These are phyloP conservation scores for Eulemur mongoz DNA, from an alignment of 2,797 vertebrate genomes.

Conservation along the genomic window DNA sequence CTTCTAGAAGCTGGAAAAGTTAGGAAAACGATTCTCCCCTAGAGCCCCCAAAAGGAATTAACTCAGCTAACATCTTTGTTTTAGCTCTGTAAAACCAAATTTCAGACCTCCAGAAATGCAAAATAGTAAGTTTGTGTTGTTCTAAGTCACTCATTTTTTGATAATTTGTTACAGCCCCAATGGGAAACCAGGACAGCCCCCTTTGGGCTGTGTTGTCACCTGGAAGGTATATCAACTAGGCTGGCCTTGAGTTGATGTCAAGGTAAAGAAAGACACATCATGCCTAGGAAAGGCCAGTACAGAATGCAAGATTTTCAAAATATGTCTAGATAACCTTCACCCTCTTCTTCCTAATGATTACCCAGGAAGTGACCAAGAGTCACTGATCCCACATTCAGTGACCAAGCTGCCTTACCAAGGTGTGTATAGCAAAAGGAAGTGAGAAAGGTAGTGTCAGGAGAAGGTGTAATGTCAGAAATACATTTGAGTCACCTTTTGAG, in stretches of 20 bases:
- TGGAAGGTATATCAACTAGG: not conserved
- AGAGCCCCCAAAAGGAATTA: not conserved
- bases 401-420: not conserved
- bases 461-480: not conserved
- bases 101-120: not conserved
- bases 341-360: not conserved
- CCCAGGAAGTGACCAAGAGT: not conserved
- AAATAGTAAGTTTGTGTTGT: not conserved
- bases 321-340: not conserved
- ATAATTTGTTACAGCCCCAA: not conserved
- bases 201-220: not conserved
- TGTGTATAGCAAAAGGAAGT: not conserved
- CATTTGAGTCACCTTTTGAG: not conserved
- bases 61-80: not conserved
- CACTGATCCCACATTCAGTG: not conserved
- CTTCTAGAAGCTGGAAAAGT: not conserved
- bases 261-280: not conserved
- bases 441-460: not conserved
- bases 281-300: not conserved
- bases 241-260: not conserved
- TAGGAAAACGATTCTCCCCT: not conserved
- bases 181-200: not conserved
- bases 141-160: not conserved
- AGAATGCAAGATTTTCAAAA: not conserved
- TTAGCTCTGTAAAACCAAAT: not conserved